Percentiles rank a stretch among this genome's conserved stretches.
These are phyloP conservation scores for Acyrthosiphon pisum DNA, from an alignment of 1,140 invertebrate species.

Conservation along the genomic window DNA sequence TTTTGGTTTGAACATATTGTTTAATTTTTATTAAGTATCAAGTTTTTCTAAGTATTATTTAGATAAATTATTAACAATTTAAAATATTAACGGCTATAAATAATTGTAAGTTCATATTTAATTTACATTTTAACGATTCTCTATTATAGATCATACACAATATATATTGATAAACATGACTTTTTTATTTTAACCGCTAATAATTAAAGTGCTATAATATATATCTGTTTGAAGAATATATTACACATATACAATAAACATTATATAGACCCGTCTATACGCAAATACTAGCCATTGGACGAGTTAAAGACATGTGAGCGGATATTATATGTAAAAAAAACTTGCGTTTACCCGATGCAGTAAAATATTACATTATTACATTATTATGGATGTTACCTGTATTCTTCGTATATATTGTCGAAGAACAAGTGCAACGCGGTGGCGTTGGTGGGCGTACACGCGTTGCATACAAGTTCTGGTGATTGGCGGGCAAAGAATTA, in stretches of 20 bases:
- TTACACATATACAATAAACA: background rate
- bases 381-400: background rate
- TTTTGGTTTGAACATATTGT: background rate
- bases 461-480: background rate
- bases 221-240: background rate
- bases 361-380: background rate
- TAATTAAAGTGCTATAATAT: background rate
- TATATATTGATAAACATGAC: background rate
- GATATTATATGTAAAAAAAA: background rate
- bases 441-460: background rate
- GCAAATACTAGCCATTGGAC: background rate
- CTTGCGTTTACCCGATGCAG: background rate
- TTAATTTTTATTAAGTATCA: background rate
- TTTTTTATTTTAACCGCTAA: background rate
- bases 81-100: background rate
- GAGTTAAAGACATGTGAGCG: background rate
- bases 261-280: background rate
- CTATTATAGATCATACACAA: background rate
- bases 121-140: background rate
- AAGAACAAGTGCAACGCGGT: background rate
- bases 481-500: constrained; percentile 8
- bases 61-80: background rate
- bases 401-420: background rate
- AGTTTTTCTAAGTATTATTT: background rate
- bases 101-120: background rate